phyloP scores from a whole-genome alignment of 2,888 invertebrate genomes.

The Dorcus parallelipipedus region DNA sequence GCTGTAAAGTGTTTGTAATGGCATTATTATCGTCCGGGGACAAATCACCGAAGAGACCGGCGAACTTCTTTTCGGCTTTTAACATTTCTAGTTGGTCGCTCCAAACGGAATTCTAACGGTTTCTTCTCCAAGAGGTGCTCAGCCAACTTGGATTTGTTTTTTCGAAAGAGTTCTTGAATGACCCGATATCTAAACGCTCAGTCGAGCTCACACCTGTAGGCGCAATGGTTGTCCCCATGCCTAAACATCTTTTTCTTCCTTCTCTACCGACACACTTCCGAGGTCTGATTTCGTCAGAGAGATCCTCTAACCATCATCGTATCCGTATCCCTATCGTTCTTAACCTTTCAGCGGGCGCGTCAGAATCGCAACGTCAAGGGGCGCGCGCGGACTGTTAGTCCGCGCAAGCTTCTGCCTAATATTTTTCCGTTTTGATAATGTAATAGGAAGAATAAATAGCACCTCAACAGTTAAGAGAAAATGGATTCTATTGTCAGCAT shows the following conservation, averaged over 20 bases:
- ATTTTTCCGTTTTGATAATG: no score
- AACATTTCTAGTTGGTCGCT: constrained; percentile 1
- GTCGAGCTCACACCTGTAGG: not conserved
- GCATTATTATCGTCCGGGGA: constrained; percentile 6
- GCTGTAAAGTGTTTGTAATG: not conserved
- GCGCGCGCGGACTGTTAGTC: no score
- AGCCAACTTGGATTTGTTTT: not conserved
- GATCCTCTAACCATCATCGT: not conserved
- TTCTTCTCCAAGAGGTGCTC: not conserved
- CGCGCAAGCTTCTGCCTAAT: no score
- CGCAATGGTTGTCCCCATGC: not conserved
- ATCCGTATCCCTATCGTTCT: not conserved
- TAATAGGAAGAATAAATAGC: no score
- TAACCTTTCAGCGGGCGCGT: not conserved
- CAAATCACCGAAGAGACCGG: not conserved
- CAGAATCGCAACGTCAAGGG: no score
- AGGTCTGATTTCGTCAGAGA: not conserved
- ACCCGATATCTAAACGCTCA: constrained; percentile 2
- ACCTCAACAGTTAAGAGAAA: no score
- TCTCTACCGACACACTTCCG: no score
- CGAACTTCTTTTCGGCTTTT: not conserved
- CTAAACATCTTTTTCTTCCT: not conserved
- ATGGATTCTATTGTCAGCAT: no score
- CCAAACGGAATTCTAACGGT: not conserved
- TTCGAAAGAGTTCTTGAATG: not conserved